Evolutionary conservation across 1,140 invertebrate species (phyloP).

Genomic region (Centruroides sculpturatus): DNA sequence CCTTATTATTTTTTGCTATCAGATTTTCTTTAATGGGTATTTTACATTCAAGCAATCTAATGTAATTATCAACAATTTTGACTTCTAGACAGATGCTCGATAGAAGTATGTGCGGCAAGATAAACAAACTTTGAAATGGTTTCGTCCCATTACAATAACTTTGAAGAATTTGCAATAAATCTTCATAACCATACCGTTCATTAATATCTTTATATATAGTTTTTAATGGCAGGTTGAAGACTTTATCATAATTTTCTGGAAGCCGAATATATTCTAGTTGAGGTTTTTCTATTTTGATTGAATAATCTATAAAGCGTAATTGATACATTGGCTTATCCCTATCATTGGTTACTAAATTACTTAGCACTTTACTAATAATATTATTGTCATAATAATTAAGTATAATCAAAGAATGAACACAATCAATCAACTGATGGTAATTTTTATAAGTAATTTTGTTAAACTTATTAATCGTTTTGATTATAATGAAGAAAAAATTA

Average conservation of each 20-base stretch:
- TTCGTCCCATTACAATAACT: not conserved
- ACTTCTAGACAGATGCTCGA: not conserved
- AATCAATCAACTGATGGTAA: constrained; percentile 5
- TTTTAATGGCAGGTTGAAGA: not conserved
- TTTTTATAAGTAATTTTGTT: constrained; percentile 1
- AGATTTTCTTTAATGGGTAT: too few species aligned
- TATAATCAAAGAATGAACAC: constrained; percentile 4
- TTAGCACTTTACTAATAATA: not conserved
- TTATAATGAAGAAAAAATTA: not conserved
- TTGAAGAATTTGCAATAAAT: not conserved
- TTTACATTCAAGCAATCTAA: too few species aligned
- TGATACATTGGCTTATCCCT: constrained; percentile 11
- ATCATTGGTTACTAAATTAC: not conserved
- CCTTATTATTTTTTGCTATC: too few species aligned
- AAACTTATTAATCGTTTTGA: not conserved
- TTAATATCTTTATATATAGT: constrained; percentile 4
- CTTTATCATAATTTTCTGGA: not conserved
- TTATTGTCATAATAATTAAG: constrained; percentile 1
- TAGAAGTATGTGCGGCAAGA: constrained; percentile 11
- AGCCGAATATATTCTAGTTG: not conserved
- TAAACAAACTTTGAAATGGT: constrained; percentile 1
- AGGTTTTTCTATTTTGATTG: constrained; percentile 8
- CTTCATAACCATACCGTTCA: constrained; percentile 3
- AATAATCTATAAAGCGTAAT: constrained; percentile 6
- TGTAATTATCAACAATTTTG: too few species aligned